phyloP scores from a whole-genome alignment of 2,888 invertebrate genomes.

The Ganaspis brasiliensis region DNA sequence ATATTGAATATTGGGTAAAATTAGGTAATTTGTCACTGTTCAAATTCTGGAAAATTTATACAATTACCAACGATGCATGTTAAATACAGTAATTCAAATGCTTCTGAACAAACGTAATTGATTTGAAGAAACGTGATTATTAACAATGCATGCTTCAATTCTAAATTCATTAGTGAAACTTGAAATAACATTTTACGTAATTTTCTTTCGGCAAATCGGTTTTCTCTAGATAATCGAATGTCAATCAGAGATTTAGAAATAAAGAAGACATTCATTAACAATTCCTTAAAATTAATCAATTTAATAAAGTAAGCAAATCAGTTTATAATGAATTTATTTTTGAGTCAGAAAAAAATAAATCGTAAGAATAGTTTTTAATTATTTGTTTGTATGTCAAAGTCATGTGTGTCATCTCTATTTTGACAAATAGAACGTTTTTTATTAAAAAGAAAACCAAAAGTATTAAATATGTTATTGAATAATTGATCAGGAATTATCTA shows the following conservation, averaged over 20 bases:
- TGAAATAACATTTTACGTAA: neutral
- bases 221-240: neutral
- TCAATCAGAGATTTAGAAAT: neutral
- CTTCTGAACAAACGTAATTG: neutral
- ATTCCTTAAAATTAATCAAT: no score
- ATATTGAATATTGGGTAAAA: neutral
- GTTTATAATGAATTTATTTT: no score
- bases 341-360: no score
- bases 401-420: no score
- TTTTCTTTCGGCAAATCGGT: constrained; percentile 5
- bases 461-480: no score
- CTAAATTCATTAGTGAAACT: constrained; percentile 15
- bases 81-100: neutral
- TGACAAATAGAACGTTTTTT: no score
- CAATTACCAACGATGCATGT: neutral
- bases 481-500: no score
- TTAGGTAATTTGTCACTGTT: neutral
- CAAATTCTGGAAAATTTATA: neutral
- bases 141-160: constrained; percentile 25
- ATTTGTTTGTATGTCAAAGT: no score
- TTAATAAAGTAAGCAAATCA: no score
- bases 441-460: no score
- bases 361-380: no score
- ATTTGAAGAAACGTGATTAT: neutral
- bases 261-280: no score